phyloP scores from a whole-genome alignment of 2,888 invertebrate genomes.

The Aporophyla nigra region DNA sequence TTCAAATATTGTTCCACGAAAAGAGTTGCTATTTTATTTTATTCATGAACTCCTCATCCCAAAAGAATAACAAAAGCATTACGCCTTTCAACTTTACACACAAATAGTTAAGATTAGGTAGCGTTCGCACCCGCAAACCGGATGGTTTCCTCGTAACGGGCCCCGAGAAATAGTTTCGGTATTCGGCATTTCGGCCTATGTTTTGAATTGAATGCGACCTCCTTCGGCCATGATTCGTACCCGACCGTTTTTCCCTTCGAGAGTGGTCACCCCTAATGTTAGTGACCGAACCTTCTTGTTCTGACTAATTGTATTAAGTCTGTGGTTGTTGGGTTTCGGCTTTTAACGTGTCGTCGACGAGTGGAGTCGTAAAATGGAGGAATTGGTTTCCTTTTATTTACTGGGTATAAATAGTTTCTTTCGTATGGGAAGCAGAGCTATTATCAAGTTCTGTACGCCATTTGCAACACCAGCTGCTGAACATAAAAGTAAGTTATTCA shows the following conservation, averaged over 20 bases:
- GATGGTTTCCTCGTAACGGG: constrained; percentile 57
- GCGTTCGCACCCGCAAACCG: constrained; percentile 58
- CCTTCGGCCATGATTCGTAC: constrained; percentile 45
- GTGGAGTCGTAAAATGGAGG: constrained; percentile 51
- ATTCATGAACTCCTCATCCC: constrained; percentile 50
- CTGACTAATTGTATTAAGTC: constrained; percentile 70
- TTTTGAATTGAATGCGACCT: constrained; percentile 62
- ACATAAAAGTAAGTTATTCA: constrained; percentile 5
- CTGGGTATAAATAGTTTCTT: constrained; percentile 45
- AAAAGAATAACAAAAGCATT: constrained; percentile 58
- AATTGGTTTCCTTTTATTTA: constrained; percentile 45
- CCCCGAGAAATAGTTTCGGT: constrained; percentile 62
- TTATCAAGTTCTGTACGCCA: background rate
- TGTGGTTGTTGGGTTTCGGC: constrained; percentile 63
- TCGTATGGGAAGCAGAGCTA: background rate
- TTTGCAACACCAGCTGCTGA: background rate
- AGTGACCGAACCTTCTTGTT: constrained; percentile 57
- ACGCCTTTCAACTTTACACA: constrained; percentile 64
- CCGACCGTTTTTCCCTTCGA: constrained; percentile 60
- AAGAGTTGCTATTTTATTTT: constrained; percentile 27
- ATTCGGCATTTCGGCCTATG: constrained; percentile 59
- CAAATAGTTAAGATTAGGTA: constrained; percentile 63
- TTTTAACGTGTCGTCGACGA: constrained; percentile 56
- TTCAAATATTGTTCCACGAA: constrained; percentile 18
- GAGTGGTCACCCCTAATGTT: constrained; percentile 59